phyloP scores from a whole-genome alignment of 2,113 vertebrate genomes.

The Hucho hucho region DNA sequence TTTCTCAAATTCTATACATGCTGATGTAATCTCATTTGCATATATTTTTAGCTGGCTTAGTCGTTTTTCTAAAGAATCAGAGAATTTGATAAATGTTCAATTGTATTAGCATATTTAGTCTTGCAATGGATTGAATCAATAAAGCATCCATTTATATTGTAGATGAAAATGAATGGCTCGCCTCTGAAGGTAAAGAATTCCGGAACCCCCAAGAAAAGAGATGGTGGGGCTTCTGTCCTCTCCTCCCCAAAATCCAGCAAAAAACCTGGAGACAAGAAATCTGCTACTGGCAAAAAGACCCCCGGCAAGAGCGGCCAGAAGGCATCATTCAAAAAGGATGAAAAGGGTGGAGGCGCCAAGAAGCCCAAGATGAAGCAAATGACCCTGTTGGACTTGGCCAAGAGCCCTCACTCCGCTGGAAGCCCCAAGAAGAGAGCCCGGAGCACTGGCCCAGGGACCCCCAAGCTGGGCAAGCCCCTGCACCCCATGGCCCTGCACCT shows the following conservation, averaged over 20 bases:
- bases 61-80: too few relatives aligned
- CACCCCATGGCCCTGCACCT: conserved; percentile 91
- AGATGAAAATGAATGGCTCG: conserved; percentile 81
- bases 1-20: conserved; percentile 17
- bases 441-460: conserved; percentile 69
- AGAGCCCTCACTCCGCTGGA: conserved; percentile 75
- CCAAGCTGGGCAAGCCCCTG: conserved; percentile 90
- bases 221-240: conserved; percentile 67
- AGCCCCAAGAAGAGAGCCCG: conserved; percentile 76
- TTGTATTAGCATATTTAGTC: not conserved
- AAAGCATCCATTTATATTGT: not conserved
- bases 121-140: too few relatives aligned
- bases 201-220: conserved; percentile 80
- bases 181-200: conserved; percentile 90
- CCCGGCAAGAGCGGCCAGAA: conserved; percentile 79
- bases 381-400: conserved; percentile 91
- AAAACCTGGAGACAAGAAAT: conserved; percentile 65
- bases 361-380: conserved; percentile 94
- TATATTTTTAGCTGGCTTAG: too few relatives aligned
- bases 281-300: conserved; percentile 62
- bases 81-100: not conserved
- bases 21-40: too few relatives aligned
- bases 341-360: conserved; percentile 77
- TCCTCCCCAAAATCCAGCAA: conserved; percentile 54
- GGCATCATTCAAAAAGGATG: conserved; percentile 81